Percentiles rank a stretch among this genome's conserved stretches.
These are phyloP conservation scores for Rhagologus leucostigma DNA, from an alignment of 2,113 vertebrate genomes.

Conservation along the genomic window DNA sequence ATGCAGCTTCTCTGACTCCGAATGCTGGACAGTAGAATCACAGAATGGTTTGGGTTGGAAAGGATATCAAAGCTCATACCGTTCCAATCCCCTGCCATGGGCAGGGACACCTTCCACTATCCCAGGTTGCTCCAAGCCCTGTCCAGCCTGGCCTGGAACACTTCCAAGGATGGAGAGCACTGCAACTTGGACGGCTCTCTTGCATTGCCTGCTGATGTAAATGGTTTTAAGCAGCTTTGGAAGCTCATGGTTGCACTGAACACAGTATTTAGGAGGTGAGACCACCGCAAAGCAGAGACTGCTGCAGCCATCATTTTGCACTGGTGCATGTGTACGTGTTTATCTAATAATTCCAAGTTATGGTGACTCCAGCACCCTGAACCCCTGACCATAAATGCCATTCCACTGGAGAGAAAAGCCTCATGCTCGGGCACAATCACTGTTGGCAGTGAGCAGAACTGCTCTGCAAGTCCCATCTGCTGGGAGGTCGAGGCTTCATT, in stretches of 20 bases:
- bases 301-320: not conserved
- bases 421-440: not conserved
- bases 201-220: not conserved
- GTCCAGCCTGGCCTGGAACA: not conserved
- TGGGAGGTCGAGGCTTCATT: slow-evolving; percentile 27
- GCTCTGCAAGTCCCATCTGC: slow-evolving; percentile 9
- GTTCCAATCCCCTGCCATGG: not conserved
- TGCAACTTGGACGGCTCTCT: not conserved
- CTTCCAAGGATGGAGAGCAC: not conserved
- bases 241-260: not conserved
- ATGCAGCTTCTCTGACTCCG: not conserved
- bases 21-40: not conserved
- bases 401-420: not conserved
- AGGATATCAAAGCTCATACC: not conserved
- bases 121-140: not conserved
- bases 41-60: not conserved
- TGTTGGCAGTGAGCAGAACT: not conserved
- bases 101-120: not conserved
- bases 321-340: not conserved
- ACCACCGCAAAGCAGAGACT: not conserved
- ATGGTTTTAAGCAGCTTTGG: not conserved
- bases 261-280: not conserved
- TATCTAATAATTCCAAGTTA: not conserved
- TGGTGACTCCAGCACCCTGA: not conserved
- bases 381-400: not conserved